Conservation (phyloP, 2,888 invertebrate genomes). For the Epicampocera succincta region DNA sequence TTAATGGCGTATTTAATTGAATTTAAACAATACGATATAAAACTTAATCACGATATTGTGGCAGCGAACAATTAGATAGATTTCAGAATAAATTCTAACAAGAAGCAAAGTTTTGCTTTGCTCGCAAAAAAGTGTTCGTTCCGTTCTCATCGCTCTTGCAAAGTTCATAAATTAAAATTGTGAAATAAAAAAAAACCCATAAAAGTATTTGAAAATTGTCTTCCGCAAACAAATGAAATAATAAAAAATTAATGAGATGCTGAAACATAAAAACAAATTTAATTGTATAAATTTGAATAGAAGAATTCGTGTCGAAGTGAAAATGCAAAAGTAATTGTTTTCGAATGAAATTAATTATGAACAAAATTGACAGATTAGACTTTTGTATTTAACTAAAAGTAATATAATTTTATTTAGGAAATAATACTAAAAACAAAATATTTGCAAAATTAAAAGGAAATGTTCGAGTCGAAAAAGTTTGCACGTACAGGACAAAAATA, state of each 20-base stretch:
- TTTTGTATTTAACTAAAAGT: not conserved
- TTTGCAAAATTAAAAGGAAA: too few species aligned
- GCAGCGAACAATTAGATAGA: not conserved
- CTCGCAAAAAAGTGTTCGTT: not conserved
- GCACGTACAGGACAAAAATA: too few species aligned
- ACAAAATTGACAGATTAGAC: not conserved
- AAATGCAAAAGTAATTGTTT: not conserved
- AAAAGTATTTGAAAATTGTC: constrained; percentile 21
- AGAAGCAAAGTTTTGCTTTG: not conserved
- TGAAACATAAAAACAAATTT: constrained; percentile 11
- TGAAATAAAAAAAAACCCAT: constrained; percentile 12
- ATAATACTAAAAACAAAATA: too few species aligned
- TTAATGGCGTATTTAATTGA: constrained; percentile 52
- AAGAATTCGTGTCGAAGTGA: constrained; percentile 15
- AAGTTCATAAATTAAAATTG: constrained; percentile 30
- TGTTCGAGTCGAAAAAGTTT: too few species aligned
- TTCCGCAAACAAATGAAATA: constrained; percentile 51
- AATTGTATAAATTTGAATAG: constrained; percentile 21
- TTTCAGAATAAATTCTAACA: constrained; percentile 35
- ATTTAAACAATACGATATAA: constrained; percentile 51
- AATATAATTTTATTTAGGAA: too few species aligned
- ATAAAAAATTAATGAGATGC: constrained; percentile 20
- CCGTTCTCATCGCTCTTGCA: constrained; percentile 13
- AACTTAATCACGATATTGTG: constrained; percentile 56
- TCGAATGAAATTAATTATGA: not conserved